These are phyloP conservation scores for Pseudeuparius sepicola DNA, from an alignment of 2,888 invertebrate species.

Conservation along the genomic window DNA sequence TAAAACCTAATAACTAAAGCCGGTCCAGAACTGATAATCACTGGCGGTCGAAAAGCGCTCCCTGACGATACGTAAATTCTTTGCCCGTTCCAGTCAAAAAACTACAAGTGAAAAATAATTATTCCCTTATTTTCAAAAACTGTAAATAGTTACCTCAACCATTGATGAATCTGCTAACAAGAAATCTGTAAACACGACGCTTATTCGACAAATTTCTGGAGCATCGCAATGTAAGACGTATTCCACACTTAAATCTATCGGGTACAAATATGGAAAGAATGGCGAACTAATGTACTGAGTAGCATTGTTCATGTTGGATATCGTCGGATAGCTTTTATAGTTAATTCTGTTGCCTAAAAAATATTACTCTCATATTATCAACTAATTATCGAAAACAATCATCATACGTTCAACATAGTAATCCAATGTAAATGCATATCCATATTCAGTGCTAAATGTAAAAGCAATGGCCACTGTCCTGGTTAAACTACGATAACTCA, in stretches of 20 bases:
- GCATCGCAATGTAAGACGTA: slow-evolving; percentile 49
- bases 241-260: slow-evolving; percentile 55
- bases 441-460: slow-evolving; percentile 47
- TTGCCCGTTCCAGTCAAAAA: slow-evolving; percentile 59
- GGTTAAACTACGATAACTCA: slow-evolving; percentile 50
- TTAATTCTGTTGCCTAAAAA: slow-evolving; percentile 47
- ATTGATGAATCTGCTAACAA: slow-evolving; percentile 54
- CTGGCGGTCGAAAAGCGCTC: slow-evolving; percentile 56
- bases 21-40: slow-evolving; percentile 54
- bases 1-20: slow-evolving; percentile 54
- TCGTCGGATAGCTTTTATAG: slow-evolving; percentile 41
- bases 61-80: slow-evolving; percentile 56
- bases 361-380: neutral
- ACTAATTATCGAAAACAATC: neutral
- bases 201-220: slow-evolving; percentile 46
- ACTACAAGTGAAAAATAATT: slow-evolving; percentile 35
- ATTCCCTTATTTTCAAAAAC: neutral
- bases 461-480: slow-evolving; percentile 49
- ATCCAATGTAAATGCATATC: slow-evolving; percentile 53
- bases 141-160: slow-evolving; percentile 45
- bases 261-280: slow-evolving; percentile 57
- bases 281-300: slow-evolving; percentile 52
- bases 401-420: slow-evolving; percentile 53
- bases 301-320: slow-evolving; percentile 35
- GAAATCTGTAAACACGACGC: slow-evolving; percentile 58